phyloP scores from a whole-genome alignment of 2,797 vertebrate species.

The Vireo griseus region DNA sequence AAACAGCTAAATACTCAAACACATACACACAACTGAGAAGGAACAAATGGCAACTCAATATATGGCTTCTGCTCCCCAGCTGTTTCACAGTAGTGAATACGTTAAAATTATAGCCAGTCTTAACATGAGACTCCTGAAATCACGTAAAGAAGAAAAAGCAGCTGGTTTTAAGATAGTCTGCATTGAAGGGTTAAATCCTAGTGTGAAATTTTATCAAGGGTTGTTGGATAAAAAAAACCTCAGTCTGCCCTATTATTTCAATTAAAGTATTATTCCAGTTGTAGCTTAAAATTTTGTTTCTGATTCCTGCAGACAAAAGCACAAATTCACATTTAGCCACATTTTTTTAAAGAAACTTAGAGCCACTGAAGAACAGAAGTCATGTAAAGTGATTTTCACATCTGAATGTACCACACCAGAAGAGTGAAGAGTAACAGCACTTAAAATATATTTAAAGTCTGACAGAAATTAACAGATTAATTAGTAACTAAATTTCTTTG shows the following conservation, averaged over 20 bases:
- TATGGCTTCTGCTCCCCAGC: conserved; percentile 44
- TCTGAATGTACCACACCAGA: conserved; percentile 38
- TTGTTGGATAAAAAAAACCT: neutral
- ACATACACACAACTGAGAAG: conserved; percentile 6
- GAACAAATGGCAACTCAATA: conserved; percentile 1
- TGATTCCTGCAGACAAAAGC: neutral
- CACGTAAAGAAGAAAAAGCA: neutral
- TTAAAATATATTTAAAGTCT: conserved; percentile 23
- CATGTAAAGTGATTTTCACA: conserved; percentile 40
- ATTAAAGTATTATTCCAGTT: neutral
- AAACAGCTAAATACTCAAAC: conserved; percentile 34
- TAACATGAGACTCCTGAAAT: neutral
- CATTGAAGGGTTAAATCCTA: neutral
- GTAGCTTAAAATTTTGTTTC: neutral
- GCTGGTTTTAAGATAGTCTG: neutral
- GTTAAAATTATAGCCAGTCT: neutral
- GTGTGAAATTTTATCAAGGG: neutral
- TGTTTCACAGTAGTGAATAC: neutral
- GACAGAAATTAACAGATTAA: conserved; percentile 15
- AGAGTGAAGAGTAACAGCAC: conserved; percentile 58
- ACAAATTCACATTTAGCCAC: neutral
- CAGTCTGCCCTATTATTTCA: neutral
- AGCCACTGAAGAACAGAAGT: conserved; percentile 46
- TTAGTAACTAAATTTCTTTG: neutral
- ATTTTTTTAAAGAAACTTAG: neutral